A percentile compares a stretch with the other conserved stretches of the same genome.
phyloP scores from a whole-genome alignment of 2,888 invertebrate genomes.

The Drosophila lacicola region DNA sequence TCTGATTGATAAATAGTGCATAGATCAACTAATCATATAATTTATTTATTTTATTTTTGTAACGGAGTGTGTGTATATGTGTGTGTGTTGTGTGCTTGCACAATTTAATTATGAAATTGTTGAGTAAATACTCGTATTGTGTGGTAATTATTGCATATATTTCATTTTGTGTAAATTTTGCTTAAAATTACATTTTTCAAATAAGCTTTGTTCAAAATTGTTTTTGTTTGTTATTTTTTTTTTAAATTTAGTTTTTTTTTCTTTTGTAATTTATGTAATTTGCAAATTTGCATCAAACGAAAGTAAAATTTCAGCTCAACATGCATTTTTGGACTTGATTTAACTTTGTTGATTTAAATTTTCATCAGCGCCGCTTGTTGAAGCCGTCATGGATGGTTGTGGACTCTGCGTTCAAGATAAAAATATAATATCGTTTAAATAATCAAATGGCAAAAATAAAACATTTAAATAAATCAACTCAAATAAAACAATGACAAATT shows the following conservation, averaged over 20 bases:
- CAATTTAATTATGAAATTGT: constrained; percentile 43
- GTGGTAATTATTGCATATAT: constrained; percentile 53
- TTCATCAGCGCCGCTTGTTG: constrained; percentile 89
- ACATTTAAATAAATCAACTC: constrained; percentile 19
- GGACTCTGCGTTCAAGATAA: constrained; percentile 88
- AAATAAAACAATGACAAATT: constrained; percentile 20
- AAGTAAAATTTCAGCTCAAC: constrained; percentile 60
- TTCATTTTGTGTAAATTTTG: constrained; percentile 43
- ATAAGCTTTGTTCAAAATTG: constrained; percentile 51
- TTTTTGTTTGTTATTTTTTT: constrained; percentile 10
- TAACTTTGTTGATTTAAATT: constrained; percentile 89
- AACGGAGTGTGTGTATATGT: constrained; percentile 36
- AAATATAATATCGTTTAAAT: constrained; percentile 64
- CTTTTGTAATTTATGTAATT: constrained; percentile 15
- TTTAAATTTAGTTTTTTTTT: constrained; percentile 20
- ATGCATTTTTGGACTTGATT: constrained; percentile 73
- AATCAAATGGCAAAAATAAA: constrained; percentile 59
- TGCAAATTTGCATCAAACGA: constrained; percentile 39
- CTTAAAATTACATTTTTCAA: constrained; percentile 64
- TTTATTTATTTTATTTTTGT: constrained; percentile 36
- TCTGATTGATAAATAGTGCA: constrained; percentile 74
- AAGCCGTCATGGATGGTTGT: constrained; percentile 87
- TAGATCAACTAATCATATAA: constrained; percentile 74
- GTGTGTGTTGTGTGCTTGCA: constrained; percentile 41
- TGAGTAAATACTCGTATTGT: constrained; percentile 45